phyloP scores from a whole-genome alignment of 2,797 vertebrate species.

The Parauchenoglanis ngamensis region DNA sequence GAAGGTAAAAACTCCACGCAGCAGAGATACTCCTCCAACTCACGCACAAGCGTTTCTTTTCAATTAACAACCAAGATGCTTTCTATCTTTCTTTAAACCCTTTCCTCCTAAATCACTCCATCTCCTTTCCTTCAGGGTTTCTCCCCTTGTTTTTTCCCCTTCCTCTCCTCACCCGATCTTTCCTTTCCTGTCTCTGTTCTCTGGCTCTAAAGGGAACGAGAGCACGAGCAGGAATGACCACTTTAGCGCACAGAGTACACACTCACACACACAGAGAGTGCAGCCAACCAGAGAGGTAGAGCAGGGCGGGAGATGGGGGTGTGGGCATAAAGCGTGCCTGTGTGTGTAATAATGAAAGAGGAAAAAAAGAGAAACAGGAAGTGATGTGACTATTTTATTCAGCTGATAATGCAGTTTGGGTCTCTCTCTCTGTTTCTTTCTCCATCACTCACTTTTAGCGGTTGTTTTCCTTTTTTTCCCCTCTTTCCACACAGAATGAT shows the following conservation, averaged over 20 bases:
- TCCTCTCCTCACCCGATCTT: neutral
- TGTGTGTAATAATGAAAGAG: neutral
- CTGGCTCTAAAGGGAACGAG: slow-evolving; percentile 63
- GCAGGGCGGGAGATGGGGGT: slow-evolving; percentile 35
- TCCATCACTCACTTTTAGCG: neutral
- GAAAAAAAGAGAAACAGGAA: slow-evolving; percentile 73
- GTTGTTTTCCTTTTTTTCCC: neutral
- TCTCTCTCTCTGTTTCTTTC: slow-evolving; percentile 27
- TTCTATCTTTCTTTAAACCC: slow-evolving; percentile 31
- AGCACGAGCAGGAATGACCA: slow-evolving; percentile 49
- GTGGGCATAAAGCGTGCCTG: neutral
- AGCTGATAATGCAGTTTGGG: slow-evolving; percentile 65
- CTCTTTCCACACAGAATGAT: neutral
- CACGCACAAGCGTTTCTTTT: slow-evolving; percentile 40
- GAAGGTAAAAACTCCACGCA: slow-evolving; percentile 55
- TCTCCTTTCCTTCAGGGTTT: neutral
- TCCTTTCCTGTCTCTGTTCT: slow-evolving; percentile 19
- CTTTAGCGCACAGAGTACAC: slow-evolving; percentile 59
- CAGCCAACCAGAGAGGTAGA: slow-evolving; percentile 41
- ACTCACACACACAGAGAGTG: neutral
- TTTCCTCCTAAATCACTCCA: slow-evolving; percentile 46
- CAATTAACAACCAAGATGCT: slow-evolving; percentile 50
- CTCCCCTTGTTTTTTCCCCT: slow-evolving; percentile 51
- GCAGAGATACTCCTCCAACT: slow-evolving; percentile 42
- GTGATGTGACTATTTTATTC: slow-evolving; percentile 76